A percentile compares a stretch with the other conserved stretches of the same genome.
These are phyloP conservation scores for Xiphydria camelus DNA, from an alignment of 2,888 invertebrate genomes.

Conservation along the genomic window DNA sequence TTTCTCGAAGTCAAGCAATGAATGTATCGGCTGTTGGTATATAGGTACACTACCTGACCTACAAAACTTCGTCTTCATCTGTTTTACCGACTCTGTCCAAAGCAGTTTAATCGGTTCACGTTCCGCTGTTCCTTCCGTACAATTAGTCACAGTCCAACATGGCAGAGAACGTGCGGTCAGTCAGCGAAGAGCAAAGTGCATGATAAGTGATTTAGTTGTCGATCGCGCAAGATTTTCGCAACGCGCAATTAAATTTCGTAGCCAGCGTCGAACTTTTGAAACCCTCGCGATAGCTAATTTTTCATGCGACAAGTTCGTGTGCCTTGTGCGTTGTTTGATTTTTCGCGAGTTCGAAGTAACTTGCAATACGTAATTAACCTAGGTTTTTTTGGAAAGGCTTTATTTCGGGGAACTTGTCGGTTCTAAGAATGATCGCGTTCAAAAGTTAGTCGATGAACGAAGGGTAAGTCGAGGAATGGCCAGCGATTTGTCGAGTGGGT, in stretches of 20 bases:
- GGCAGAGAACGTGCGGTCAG: neutral
- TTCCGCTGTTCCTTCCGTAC: no score
- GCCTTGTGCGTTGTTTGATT: neutral
- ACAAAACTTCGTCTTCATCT: no score
- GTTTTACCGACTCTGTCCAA: no score
- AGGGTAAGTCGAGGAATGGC: no score
- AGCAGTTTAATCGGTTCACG: no score
- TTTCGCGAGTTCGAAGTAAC: neutral
- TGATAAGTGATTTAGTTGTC: neutral
- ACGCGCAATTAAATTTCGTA: neutral
- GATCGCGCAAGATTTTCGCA: no score
- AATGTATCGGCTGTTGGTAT: no score
- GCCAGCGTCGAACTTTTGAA: neutral
- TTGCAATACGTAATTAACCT: conserved; percentile 1
- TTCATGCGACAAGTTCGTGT: neutral
- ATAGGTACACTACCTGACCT: no score
- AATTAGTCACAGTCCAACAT: neutral
- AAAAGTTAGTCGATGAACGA: no score
- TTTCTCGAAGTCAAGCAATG: no score
- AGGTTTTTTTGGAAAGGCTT: neutral
- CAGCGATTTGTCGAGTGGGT: conserved; percentile 50
- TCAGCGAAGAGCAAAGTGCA: neutral
- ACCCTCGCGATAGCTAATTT: neutral
- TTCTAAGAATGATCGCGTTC: no score
- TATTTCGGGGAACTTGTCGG: neutral